Percentiles rank a stretch among this genome's conserved stretches.
phyloP scores from a whole-genome alignment of 2,113 vertebrate species.

The Neolamprologus cancellatus region DNA sequence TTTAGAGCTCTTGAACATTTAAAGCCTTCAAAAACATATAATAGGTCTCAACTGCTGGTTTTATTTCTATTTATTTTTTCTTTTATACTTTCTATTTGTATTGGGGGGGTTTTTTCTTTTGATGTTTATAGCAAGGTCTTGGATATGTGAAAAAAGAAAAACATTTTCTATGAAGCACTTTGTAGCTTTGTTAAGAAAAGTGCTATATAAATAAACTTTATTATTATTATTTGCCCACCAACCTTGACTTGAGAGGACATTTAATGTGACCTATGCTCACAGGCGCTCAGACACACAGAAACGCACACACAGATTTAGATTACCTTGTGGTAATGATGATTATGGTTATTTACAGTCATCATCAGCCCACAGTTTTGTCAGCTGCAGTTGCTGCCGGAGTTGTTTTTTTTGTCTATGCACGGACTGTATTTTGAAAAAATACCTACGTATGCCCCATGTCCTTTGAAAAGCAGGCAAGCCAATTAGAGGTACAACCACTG shows the following conservation, averaged over 20 bases:
- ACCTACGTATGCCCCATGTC: constrained; percentile 4
- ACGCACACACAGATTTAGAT: constrained; percentile 31
- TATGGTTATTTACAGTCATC: constrained; percentile 47
- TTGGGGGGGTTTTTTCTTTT: rapidly evolving
- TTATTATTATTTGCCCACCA: constrained; percentile 8
- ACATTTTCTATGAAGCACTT: not conserved
- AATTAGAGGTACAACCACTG: constrained; percentile 55
- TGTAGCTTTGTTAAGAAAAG: not conserved
- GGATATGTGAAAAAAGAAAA: not conserved
- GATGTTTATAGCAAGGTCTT: not conserved
- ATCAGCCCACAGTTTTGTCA: constrained; percentile 39
- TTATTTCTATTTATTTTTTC: not conserved
- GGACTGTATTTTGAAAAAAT: not conserved
- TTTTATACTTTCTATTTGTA: not conserved
- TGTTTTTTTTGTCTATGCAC: constrained; percentile 2
- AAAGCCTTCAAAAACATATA: not conserved
- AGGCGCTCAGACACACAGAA: not conserved
- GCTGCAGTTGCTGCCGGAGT: not conserved
- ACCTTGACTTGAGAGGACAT: constrained; percentile 46
- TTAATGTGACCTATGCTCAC: constrained; percentile 46
- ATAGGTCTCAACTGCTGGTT: not conserved
- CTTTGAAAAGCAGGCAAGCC: constrained; percentile 61
- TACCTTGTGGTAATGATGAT: constrained; percentile 53
- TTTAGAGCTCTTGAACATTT: not conserved
- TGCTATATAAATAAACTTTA: not conserved